Conservation (phyloP, 2,888 invertebrate genomes). For the Griposia aprilina region DNA sequence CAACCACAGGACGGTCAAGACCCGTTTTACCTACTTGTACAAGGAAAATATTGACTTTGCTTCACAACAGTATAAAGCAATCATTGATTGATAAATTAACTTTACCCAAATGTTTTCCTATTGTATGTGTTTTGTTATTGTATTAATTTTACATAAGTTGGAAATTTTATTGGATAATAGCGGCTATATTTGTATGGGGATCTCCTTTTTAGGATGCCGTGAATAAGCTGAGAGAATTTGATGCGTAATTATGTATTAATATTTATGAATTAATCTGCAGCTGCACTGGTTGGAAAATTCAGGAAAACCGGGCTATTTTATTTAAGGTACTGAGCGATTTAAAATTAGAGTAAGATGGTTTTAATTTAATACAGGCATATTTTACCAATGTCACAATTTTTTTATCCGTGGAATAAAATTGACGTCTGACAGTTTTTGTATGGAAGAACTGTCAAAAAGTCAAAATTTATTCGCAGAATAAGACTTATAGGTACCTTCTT, state of each 20-base stretch:
- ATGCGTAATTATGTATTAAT: neutral
- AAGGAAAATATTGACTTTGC: slow-evolving; percentile 45
- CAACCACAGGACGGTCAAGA: neutral
- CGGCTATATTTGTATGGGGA: neutral
- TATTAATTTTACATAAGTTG: neutral
- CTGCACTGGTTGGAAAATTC: neutral
- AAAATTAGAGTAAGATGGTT: neutral
- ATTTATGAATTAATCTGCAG: neutral
- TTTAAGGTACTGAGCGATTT: neutral
- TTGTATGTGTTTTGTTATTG: slow-evolving; percentile 11
- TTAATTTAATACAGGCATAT: neutral
- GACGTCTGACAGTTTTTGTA: neutral
- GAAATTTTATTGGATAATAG: neutral
- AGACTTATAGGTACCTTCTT: neutral
- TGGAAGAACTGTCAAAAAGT: too few relatives aligned
- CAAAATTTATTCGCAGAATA: neutral
- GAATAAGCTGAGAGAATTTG: neutral
- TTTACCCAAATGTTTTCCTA: slow-evolving; percentile 45
- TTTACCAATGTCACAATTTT: neutral
- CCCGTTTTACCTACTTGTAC: neutral
- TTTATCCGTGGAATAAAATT: neutral
- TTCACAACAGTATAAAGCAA: neutral
- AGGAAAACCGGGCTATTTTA: neutral
- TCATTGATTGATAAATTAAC: slow-evolving; percentile 6
- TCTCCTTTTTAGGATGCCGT: neutral